These are phyloP conservation scores for Chaetodon auriga DNA, from an alignment of 2,113 vertebrate species.

Conservation along the genomic window DNA sequence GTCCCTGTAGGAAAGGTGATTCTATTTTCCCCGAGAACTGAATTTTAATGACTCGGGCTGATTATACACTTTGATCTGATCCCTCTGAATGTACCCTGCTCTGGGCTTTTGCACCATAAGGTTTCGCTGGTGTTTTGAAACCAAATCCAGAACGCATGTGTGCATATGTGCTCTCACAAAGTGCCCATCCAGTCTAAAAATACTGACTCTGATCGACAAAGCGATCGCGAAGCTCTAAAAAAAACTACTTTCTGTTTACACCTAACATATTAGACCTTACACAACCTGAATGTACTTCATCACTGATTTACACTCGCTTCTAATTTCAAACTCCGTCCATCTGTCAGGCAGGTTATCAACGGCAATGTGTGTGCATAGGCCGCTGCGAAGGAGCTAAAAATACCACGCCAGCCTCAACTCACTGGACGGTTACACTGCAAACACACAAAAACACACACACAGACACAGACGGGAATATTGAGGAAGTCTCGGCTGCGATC, in stretches of 20 bases:
- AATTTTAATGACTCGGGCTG: not conserved
- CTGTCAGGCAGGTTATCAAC: constrained; percentile 43
- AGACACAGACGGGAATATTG: constrained; percentile 46
- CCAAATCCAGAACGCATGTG: constrained; percentile 38
- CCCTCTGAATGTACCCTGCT: not conserved
- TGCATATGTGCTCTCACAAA: not conserved
- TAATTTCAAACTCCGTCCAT: constrained; percentile 5
- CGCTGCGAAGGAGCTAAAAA: constrained; percentile 51
- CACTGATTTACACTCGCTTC: not conserved
- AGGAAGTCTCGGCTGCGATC: constrained; percentile 69
- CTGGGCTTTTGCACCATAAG: not conserved
- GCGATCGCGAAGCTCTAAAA: too few relatives aligned
- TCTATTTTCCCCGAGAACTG: not conserved
- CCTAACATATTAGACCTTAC: not conserved
- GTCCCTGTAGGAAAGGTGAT: too few relatives aligned
- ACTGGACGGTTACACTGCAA: constrained; percentile 19
- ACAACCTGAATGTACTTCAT: not conserved
- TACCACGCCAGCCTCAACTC: constrained; percentile 35
- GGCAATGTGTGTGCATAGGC: constrained; percentile 33
- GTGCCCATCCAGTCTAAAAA: not conserved
- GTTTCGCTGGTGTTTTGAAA: not conserved
- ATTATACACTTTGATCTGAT: too few relatives aligned
- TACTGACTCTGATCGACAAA: not conserved
- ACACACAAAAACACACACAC: constrained; percentile 20
- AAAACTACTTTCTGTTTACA: constrained; percentile 1